Base-by-base conservation (phyloP, 2,113 vertebrate species). In the Bubo scandiacus region DNA sequence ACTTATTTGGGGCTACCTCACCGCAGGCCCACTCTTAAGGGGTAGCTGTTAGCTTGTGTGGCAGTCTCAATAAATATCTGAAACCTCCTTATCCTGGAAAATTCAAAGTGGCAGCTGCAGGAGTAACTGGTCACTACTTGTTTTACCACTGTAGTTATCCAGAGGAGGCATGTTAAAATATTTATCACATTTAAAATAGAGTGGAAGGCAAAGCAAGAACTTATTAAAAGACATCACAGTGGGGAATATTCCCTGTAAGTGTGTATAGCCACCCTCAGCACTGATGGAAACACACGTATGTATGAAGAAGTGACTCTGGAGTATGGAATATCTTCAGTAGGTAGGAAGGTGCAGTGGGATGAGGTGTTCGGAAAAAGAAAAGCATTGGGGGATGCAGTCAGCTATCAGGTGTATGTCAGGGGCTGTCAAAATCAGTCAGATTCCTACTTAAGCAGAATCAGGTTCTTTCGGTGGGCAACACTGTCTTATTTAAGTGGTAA, bases 171-270 rank as follows among this genome's bases (percentile, higher is more conserved):
- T 6, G 18, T 74, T 96, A 74, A 95, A 94, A 93, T 92, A 92
- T 94, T 96, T 81, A 94, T 92, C 43, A 45, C 2, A 6, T 95
- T 94, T 89, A 93, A 87, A 94, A 73, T 51, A 90, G 49, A 94
- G 70, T 67, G 63, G 70, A 89, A 96, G 30, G 52, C 78, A 94
- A 94, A 86, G 65, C 43, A 92, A 12, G 85, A 80, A 81, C 74
- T 94, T 94, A 82, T 61, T 94, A 74, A 85, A 89, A 90, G 70
- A 32, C 42, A 74, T 87, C 47, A 52, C 86, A 57, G 77, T 57
- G 54, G 74, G 78, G 62, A 80, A 40, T 71, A 55, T 68, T 83
- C 45, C 55, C 78, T 87, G 20, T 55, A 36, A 54, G 27, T 32
- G 52, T 74, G 18, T 30, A 22, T 9, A 66, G 52, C 23, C 30